Evolutionary conservation across 2,888 invertebrate genomes (phyloP), one percentile per base, ranked within the genome.

Genomic region (Dendrolimus pini): DNA sequence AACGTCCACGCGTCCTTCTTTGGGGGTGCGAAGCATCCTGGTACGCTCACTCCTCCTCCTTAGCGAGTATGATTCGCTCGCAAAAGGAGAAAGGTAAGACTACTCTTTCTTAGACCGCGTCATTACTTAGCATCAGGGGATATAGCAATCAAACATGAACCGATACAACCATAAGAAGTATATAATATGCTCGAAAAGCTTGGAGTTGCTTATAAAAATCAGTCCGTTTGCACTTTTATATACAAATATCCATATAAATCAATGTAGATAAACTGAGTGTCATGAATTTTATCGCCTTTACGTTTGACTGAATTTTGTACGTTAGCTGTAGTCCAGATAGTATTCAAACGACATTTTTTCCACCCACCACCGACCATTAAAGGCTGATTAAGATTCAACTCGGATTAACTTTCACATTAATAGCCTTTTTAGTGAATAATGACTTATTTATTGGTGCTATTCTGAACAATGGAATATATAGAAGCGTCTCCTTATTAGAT

Each of bases 321-420:
- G 61, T 60, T 60, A 59, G 60, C 59, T 63, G 62, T 62, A 30
- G 30, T 30, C 30, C 6, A 68, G 62, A 62, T 58, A 62, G 54
- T 57, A 63, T 64, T 64, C 54, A 54, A 59, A 65, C 65, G 61
- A 65, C 65, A 68, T 70, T 76, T 70, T 68, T 67, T 65, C 59
- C 63, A 64, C 60, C 55, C 60, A 63, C 68, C 65, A 71, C 70
- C 62, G 62, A 60, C 67, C 77, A 76, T 82, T 78, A 79, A 73
- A 72, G 64, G 60, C 77, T 82, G 76, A 77, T 85, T 82, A 83
- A 78, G 68, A 84, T 80, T 81, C 80, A 60, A 70, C 65, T 65
- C 62, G 77, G 78, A 81, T 83, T 81, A 78, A 73, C 74, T 71
- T 70, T 68, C 63, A 69, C 74, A 71, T 77, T 80, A 77, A 77